phyloP scores from a whole-genome alignment of 2,113 vertebrate species.

The Falco punctatus region DNA sequence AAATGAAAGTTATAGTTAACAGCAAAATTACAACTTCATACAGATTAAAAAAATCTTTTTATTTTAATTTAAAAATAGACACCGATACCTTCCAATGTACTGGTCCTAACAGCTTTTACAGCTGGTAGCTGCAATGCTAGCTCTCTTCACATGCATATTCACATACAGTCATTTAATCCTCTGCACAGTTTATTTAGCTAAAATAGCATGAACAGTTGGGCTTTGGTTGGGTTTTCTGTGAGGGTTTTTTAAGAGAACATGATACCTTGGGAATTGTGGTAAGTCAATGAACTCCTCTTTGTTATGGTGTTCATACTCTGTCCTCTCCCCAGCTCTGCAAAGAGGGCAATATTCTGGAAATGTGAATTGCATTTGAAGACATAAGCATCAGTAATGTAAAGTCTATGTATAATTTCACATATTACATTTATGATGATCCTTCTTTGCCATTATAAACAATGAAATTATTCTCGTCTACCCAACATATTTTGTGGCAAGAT shows the following conservation, averaged over 20 bases:
- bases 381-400: constrained; percentile 44
- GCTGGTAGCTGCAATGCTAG: constrained; percentile 41
- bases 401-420: constrained; percentile 12
- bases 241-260: background rate
- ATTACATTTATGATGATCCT: background rate
- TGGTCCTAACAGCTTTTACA: constrained; percentile 46
- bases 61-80: constrained; percentile 58
- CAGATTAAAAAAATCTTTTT: constrained; percentile 61
- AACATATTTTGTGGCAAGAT: constrained; percentile 13
- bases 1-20: constrained; percentile 70
- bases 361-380: constrained; percentile 45
- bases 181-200: constrained; percentile 29
- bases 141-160: constrained; percentile 43
- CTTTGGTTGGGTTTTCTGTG: background rate
- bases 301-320: background rate
- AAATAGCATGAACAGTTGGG: constrained; percentile 4
- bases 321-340: constrained; percentile 28
- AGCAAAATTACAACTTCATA: constrained; percentile 78
- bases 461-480: constrained; percentile 35
- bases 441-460: constrained; percentile 22
- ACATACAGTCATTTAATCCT: background rate
- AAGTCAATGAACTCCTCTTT: background rate
- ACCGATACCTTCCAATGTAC: constrained; percentile 20
- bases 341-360: constrained; percentile 42
- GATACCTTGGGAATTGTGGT: background rate